Base-by-base conservation (phyloP, 2,888 invertebrate genomes). In the Aspidapion aeneum region DNA sequence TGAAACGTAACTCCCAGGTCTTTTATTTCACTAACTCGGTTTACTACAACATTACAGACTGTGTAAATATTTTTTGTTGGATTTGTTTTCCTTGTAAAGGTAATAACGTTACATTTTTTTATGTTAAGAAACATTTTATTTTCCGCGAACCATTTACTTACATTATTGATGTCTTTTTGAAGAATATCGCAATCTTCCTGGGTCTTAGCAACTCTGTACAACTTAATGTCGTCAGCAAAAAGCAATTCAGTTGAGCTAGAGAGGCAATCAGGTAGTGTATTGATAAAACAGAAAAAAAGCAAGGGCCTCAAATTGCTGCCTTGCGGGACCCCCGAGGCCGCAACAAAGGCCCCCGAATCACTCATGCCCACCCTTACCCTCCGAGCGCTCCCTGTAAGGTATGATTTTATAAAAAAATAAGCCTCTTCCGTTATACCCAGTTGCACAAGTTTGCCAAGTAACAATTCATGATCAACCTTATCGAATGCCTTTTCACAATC, bases 201-300 rank as follows among this genome's bases (percentile, higher is more conserved):
- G 5, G 5, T 5, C 19, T n/a, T 52, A 7, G n/a, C 19, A 17
- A 52, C 52, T n/a, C 52, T 52, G 52, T n/a, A 52, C 5, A 18
- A n/a, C n/a, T 52, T 52, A n/a, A 52, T 9, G 52, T 52, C 52
- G 7, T 52, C 52, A 18, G 52, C 52, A 52, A 52, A 52, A 5
- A 52, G 52, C 3, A 19, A 19, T 19, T n/a, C 52, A n/a, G 17
- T 52, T 9, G 52, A 52, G 52, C n/a, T n/a, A 9, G 5, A 9
- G 7, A 52, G 52, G 17, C 52, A 19, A n/a, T 52, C 52, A 3
- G 52, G 52, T 18, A 52, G n/a, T 19, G 17, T 5, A 52, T 52
- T 18, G n/a, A 52, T 52, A 52, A 52, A 52, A 7, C 52, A 52
- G 7, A 52, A 52, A n/a, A 52, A 52, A n/a, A 52, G 7, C 7